phyloP scores from a whole-genome alignment of 2,888 invertebrate species.

The Phania funesta region DNA sequence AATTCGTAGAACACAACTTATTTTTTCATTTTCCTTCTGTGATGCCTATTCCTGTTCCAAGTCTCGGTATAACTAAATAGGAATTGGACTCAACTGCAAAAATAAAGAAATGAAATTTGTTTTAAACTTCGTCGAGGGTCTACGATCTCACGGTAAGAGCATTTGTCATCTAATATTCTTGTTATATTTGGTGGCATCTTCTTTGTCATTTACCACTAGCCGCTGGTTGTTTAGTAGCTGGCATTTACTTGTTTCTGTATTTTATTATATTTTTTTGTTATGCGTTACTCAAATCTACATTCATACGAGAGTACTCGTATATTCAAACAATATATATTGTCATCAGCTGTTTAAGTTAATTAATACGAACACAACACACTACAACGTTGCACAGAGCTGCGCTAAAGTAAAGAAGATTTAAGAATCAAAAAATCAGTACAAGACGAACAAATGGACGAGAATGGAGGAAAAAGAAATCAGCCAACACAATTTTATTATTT shows the following conservation, averaged over 20 bases:
- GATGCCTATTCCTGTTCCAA: not conserved
- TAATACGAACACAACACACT: constrained; percentile 66
- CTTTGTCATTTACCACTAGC: constrained; percentile 43
- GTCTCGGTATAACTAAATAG: not conserved
- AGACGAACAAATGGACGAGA: constrained; percentile 21
- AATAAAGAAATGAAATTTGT: not conserved
- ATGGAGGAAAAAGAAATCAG: constrained; percentile 30
- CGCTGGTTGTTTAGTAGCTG: not conserved
- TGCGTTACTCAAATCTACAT: constrained; percentile 20
- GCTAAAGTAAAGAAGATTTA: constrained; percentile 46
- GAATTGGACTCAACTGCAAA: not conserved
- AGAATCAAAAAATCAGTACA: constrained; percentile 40
- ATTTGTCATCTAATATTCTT: constrained; percentile 48
- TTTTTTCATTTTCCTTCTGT: not conserved
- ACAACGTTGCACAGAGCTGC: constrained; percentile 33
- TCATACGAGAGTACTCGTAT: no score
- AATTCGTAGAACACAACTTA: no score
- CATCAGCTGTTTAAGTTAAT: constrained; percentile 70
- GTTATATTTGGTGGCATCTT: constrained; percentile 40
- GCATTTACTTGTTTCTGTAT: not conserved
- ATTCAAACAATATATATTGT: constrained; percentile 62
- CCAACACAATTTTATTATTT: constrained; percentile 54
- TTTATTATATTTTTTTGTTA: not conserved
- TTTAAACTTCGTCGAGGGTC: not conserved
- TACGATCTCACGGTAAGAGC: constrained; percentile 16